A percentile compares a stretch with the other conserved stretches of the same genome.
Conservation (phyloP, 2,113 vertebrate genomes). For the Ancistrus triradiatus region DNA sequence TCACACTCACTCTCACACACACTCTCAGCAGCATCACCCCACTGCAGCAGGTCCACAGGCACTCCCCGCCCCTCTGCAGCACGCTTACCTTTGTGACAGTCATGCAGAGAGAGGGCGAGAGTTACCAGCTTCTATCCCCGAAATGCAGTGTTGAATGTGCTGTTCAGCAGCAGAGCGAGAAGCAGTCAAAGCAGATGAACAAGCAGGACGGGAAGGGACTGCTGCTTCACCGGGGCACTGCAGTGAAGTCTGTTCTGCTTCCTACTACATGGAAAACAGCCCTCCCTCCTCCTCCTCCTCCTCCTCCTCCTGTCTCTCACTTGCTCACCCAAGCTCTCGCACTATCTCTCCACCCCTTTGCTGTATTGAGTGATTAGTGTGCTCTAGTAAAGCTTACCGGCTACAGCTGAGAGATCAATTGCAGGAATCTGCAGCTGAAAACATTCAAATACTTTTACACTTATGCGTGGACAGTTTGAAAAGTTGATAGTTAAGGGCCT, state of each 20-base stretch:
- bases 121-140: conserved; percentile 63
- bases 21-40: conserved; percentile 30
- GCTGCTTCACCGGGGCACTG: conserved; percentile 51
- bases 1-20: conserved; percentile 21
- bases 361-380: too few relatives aligned
- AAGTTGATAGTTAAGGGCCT: too few relatives aligned
- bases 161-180: conserved; percentile 20
- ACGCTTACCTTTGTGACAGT: conserved; percentile 88
- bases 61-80: conserved; percentile 7
- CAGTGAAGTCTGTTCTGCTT: conserved; percentile 65
- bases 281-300: conserved; percentile 51
- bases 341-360: not conserved
- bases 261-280: conserved; percentile 63
- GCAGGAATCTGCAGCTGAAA: too few relatives aligned
- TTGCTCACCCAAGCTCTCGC: not conserved
- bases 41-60: conserved; percentile 8
- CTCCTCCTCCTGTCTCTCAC: conserved; percentile 29
- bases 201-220: conserved; percentile 29
- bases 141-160: conserved; percentile 43
- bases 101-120: conserved; percentile 80
- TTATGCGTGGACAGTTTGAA: too few relatives aligned
- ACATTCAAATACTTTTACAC: too few relatives aligned
- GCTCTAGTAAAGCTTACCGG: too few relatives aligned
- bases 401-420: conserved; percentile 47
- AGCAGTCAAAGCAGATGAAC: conserved; percentile 1